phyloP scores from a whole-genome alignment of 2,797 vertebrate genomes.

The Acomys russatus region DNA sequence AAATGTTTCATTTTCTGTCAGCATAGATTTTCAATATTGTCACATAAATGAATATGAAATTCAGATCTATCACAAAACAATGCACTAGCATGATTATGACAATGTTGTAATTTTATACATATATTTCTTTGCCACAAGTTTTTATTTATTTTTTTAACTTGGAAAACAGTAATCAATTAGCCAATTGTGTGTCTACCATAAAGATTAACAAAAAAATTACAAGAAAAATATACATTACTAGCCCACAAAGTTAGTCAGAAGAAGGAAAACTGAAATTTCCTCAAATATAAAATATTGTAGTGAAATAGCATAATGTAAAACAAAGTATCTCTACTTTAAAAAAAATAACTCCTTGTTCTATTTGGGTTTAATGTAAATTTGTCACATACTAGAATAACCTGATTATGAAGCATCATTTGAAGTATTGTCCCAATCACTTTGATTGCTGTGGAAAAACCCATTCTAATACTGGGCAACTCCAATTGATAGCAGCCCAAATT shows the following conservation, averaged over 20 bases:
- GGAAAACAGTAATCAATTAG: neutral
- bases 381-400: neutral
- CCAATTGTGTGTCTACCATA: neutral
- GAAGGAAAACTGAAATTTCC: neutral
- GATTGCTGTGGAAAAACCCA: neutral
- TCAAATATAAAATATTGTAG: constrained; percentile 44
- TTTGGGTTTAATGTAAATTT: neutral
- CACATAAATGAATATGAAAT: neutral
- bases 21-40: neutral
- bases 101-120: neutral
- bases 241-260: neutral
- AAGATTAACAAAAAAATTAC: constrained; percentile 23
- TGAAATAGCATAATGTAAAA: neutral
- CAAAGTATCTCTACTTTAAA: neutral
- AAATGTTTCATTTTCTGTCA: neutral
- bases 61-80: neutral
- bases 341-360: neutral
- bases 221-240: neutral
- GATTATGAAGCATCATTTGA: neutral
- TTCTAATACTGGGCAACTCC: neutral
- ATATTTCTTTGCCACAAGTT: neutral
- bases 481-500: neutral
- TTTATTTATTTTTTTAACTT: neutral
- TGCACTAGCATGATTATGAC: neutral
- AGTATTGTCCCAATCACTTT: neutral